These are phyloP conservation scores for Bombus sylvicola DNA, from an alignment of 1,140 invertebrate species.

Conservation along the genomic window DNA sequence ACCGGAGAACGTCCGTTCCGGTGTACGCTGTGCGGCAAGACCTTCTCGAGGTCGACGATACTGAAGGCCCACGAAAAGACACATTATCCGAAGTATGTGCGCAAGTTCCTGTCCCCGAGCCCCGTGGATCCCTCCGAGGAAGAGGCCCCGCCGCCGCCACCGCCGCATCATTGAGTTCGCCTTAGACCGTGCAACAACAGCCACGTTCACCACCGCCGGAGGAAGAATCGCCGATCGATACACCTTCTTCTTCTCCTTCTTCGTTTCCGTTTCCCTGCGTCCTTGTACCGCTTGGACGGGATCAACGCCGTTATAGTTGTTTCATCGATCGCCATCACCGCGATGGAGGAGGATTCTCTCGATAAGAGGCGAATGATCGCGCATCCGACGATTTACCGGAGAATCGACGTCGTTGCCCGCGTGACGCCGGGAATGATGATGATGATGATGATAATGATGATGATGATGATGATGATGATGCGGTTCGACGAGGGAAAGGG, in stretches of 20 bases:
- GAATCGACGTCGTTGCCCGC: conserved; percentile 1
- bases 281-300: background rate
- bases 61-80: conserved; percentile 96
- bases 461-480: background rate
- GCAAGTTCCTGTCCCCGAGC: conserved; percentile 92
- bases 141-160: conserved; percentile 85
- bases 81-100: conserved; percentile 94
- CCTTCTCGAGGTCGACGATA: conserved; percentile 94
- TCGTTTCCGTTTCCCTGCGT: background rate
- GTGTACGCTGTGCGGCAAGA: conserved; percentile 94
- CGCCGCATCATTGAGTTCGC: conserved; percentile 76
- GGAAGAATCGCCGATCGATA: conserved; percentile 33
- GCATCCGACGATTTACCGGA: background rate
- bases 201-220: conserved; percentile 49
- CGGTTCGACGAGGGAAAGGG: conserved; percentile 11
- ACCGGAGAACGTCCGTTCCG: conserved; percentile 95
- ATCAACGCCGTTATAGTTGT: background rate
- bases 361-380: background rate
- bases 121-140: conserved; percentile 90
- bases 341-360: background rate
- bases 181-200: conserved; percentile 61
- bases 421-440: background rate
- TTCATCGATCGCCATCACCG: conserved; percentile 12
- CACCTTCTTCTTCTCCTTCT: background rate
- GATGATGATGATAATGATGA: no score